Evolutionary conservation across 2,797 vertebrate species (phyloP), one percentile per base, ranked within the genome.

Genomic region (Myoxocephalus aenaeus): DNA sequence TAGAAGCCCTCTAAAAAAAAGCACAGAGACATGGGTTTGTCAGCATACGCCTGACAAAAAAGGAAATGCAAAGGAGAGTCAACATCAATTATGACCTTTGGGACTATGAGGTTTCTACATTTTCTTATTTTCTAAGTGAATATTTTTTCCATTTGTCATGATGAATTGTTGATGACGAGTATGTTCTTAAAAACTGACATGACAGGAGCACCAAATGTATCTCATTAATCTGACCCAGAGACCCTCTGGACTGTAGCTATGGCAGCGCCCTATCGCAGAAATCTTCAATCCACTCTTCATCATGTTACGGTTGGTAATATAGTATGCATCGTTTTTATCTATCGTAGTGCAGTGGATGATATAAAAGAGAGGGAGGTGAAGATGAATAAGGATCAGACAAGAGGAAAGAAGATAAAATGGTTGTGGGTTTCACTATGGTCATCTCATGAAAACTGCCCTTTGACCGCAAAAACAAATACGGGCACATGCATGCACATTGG

Each of bases 401-500:
- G n/a, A 74, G 44, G 34, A 64, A 29, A 67, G 56, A 62, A 51
- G 44, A 75, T 59, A 66, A 64, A 83, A 75, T 36, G 73, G 69
- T 64, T 29, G 29, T 22, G 44, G 50, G 65, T 71, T 75, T 77
- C 54, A 75, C 46, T 34, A 44, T 5, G 70, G 80, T 73, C 65
- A 63, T 82, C 66, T 75, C 51, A 46, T 76, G 73, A 86, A 89
- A 81, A 77, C 36, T 72, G 65, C 63, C 65, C 76, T 86, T 76
- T 76, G 62, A 85, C 70, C 32, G 1, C 13, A 63, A 57, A 75
- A 79, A 81, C 70, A 77, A 80, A 84, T 36, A 74, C 5, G 15
- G 10, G 25, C 57, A 77, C 1, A 2, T 7, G n/a, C 62, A 61
- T 51, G 46, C 1, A 7, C 12, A 32, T 32, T 1, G 50, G 20